Percentiles rank a stretch among this genome's conserved stretches.
phyloP scores from a whole-genome alignment of 2,113 vertebrate genomes.

The Platysternon megacephalum region DNA sequence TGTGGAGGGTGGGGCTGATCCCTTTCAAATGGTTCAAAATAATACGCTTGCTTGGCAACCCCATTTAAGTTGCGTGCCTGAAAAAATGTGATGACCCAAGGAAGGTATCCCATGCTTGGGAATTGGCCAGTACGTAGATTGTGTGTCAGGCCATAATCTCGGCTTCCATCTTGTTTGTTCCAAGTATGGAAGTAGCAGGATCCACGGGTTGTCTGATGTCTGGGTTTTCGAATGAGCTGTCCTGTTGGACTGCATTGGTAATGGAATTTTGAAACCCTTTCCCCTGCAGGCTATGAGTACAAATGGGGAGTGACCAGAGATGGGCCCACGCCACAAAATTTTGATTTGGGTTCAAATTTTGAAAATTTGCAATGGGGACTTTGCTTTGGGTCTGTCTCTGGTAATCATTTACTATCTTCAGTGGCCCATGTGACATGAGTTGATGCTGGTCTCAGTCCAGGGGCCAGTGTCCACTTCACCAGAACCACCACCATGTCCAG shows the following conservation, averaged over 20 bases:
- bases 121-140: background rate
- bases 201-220: background rate
- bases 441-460: background rate
- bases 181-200: background rate
- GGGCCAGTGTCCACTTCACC: background rate
- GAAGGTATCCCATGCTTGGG: background rate
- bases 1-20: background rate
- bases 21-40: background rate
- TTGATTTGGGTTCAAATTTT: background rate
- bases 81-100: background rate
- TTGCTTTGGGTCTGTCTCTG: background rate
- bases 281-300: background rate
- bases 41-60: background rate
- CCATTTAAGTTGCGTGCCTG: background rate
- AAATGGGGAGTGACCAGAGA: background rate
- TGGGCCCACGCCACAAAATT: background rate
- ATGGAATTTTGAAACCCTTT: background rate
- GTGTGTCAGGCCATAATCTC: background rate
- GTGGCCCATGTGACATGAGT: rapidly evolving
- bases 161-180: background rate
- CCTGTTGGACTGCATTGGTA: rapidly evolving
- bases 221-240: background rate
- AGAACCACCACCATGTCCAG: background rate
- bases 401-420: background rate
- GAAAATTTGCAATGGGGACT: background rate